These are phyloP conservation scores for Netelia virgata DNA, from an alignment of 2,888 invertebrate species.

Conservation along the genomic window DNA sequence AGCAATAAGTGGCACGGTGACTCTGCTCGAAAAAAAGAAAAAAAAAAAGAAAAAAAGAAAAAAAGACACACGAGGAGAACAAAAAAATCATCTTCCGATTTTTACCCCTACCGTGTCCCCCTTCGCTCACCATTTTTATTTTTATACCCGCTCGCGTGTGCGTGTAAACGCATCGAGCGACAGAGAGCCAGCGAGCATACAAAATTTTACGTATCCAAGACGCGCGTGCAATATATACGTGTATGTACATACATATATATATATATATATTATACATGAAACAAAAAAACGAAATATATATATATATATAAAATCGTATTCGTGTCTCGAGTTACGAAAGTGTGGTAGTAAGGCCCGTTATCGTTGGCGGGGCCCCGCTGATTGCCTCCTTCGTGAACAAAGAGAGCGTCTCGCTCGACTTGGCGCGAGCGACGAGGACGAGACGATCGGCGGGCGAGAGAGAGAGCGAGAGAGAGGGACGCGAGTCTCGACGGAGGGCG, in stretches of 20 bases:
- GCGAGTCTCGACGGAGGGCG: slow-evolving; percentile 48
- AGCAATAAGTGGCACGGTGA: slow-evolving; percentile 45
- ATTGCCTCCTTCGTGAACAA: slow-evolving; percentile 80
- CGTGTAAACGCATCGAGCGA: slow-evolving; percentile 2
- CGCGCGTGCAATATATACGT: not conserved
- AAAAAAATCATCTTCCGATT: slow-evolving; percentile 33
- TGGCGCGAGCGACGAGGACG: slow-evolving; percentile 76
- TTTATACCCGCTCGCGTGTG: slow-evolving; percentile 1
- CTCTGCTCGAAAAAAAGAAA: slow-evolving; percentile 16
- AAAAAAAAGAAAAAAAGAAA: not conserved
- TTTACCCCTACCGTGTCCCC: not conserved
- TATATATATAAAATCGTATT: slow-evolving; percentile 77
- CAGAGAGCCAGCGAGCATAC: not conserved
- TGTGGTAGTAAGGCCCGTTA: slow-evolving; percentile 83
- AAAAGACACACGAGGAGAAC: not conserved
- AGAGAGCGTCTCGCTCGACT: slow-evolving; percentile 76
- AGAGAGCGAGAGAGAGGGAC: slow-evolving; percentile 61
- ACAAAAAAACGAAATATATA: not conserved
- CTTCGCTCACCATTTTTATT: slow-evolving; percentile 10
- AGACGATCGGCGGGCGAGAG: slow-evolving; percentile 3
- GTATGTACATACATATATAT: not conserved
- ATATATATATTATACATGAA: slow-evolving; percentile 8
- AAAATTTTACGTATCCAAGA: not conserved
- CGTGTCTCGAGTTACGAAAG: slow-evolving; percentile 86
- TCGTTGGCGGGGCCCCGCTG: slow-evolving; percentile 81